Evolutionary conservation across 2,888 invertebrate species (phyloP), one percentile per base, ranked within the genome.

Genomic region (Argynnis bischoffii): DNA sequence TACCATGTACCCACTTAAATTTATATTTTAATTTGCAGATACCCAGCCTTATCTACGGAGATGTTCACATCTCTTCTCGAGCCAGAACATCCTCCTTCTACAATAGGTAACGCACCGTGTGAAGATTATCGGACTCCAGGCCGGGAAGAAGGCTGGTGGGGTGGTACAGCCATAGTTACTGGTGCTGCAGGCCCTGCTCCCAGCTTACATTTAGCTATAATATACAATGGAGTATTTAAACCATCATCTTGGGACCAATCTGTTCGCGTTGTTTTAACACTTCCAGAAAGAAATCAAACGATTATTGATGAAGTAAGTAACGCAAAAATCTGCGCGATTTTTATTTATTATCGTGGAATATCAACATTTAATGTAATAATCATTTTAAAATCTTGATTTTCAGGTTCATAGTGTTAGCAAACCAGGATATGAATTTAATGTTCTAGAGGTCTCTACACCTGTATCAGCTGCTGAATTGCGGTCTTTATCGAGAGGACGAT

Each of bases 121-220:
- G 75, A 94, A 87, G 72, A 94, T 92, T 84, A 89, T 89, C 72
- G 88, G 72, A 69, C 81, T 13, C 79, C 86, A 66, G 87, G 93
- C 69, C 85, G 93, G 93, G 94, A 93, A 89, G 71, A 96, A 93
- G 77, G 95, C 93, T 76, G 97, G 97, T 78, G 98, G 97, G 97
- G 97, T 3, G 98, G 97, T 1, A 97, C 97, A 0, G 98, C 97
- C 0, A 95, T 97, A 47, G 95, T 98, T 1, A 96, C 97, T 0
- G 96, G 96, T 0, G 96, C 95, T 0, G 96, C 96, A 14, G 95
- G 96, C 0, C 95, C 96, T 1, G 95, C 96, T 0, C 97, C 97
- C 0, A 96, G 96, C 48, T 94, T 98, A 69, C 96, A 97, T 82
- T 85, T 97, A 51, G 96, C 96, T 0, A 86, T 97, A 4, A 94